Base-by-base conservation (phyloP, 2,888 invertebrate genomes). In the Chaetogeoica ovagalla region DNA sequence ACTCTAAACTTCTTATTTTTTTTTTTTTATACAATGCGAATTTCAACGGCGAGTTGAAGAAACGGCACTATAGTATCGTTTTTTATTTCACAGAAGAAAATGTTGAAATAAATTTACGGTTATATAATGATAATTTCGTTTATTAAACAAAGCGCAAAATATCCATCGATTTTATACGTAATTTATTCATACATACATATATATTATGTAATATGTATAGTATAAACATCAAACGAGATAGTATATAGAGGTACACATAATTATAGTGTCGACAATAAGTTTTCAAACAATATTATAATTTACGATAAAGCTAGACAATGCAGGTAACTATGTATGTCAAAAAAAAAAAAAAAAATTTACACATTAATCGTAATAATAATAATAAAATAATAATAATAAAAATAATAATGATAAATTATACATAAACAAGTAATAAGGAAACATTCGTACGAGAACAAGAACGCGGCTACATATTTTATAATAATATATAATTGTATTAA, bases 111-210 rank as follows among this genome's bases (percentile, higher is more conserved):
- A 48, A 30, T 30, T 48, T 48, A 11, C 13, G 48, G 55, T 60
- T 77, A 69, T 77, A 69, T 48, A 77, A 70, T 70, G 60, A 62
- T 77, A 52, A 66, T 30, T 77, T 69, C 39, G 69, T 77, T 69
- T 77, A 77, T 69, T 77, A 52, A 77, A 77, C 69, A 69, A 77
- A 77, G 69, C 69, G 69, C 69, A 69, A 77, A 76, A 62, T 52
- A 17, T n/a, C 13, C 23, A 4, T 39, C 55, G 55, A 74, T 74
- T 55, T 48, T 48, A 15, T 48, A 55, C 57, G 11, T 63, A 60
- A n/a, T 59, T n/a, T 57, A n/a, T n/a, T n/a, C 19, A n/a, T 57
- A 57, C 19, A 55, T n/a, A n/a, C 4, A 30, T 30, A 30, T 30
- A 30, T 30, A 30, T 30, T 30, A 30, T 30, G 4, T 30, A 30